Evolutionary conservation across 2,888 invertebrate genomes (phyloP).

Genomic region (Cosmia pyralina): DNA sequence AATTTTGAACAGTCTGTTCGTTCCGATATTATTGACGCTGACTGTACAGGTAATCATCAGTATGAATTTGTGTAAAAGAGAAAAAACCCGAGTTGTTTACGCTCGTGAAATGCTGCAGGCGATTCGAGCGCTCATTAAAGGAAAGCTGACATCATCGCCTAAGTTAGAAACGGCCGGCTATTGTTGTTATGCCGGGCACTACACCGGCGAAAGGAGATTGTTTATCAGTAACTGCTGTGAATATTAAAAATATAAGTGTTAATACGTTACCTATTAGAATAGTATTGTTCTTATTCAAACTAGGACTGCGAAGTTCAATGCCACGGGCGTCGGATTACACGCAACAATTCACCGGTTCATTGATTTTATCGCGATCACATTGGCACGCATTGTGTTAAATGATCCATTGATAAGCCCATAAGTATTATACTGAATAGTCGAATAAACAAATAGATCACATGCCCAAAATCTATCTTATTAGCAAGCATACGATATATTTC

Average conservation of each 20-base stretch:
- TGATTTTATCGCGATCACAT: constrained; percentile 81
- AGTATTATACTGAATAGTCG: constrained; percentile 61
- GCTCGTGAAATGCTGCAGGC: constrained; percentile 82
- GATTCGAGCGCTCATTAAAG: constrained; percentile 79
- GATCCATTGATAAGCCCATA: constrained; percentile 75
- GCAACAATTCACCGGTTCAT: constrained; percentile 78
- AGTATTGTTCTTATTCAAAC: constrained; percentile 70
- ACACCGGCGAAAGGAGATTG: constrained; percentile 82
- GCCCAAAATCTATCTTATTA: constrained; percentile 49
- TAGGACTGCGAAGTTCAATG: constrained; percentile 84
- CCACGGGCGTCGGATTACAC: constrained; percentile 78
- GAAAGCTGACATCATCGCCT: constrained; percentile 88
- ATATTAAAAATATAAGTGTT: constrained; percentile 80
- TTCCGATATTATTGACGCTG: no score
- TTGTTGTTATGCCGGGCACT: constrained; percentile 82
- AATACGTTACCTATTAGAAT: constrained; percentile 72
- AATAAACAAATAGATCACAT: constrained; percentile 58
- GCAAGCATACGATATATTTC: constrained; percentile 40
- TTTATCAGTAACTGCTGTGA: constrained; percentile 80
- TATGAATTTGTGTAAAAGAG: constrained; percentile 71
- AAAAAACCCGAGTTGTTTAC: constrained; percentile 72
- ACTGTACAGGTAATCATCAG: constrained; percentile 68
- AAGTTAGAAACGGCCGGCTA: constrained; percentile 77
- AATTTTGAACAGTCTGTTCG: no score
- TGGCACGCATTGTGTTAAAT: constrained; percentile 82